Conservation (phyloP, 2,888 invertebrate genomes). For the Tachina fera region DNA sequence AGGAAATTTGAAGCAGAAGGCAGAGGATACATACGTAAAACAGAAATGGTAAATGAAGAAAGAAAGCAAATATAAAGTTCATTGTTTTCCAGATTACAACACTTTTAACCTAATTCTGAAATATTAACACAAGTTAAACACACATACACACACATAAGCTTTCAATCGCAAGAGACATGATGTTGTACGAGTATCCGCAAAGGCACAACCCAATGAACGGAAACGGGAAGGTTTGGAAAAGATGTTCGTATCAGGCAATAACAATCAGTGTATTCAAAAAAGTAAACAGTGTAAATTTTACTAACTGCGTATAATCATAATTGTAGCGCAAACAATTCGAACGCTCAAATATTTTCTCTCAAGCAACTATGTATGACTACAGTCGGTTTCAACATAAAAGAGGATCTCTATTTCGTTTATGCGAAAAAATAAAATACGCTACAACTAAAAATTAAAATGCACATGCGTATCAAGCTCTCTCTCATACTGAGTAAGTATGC, state of each 20-base stretch:
- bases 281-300: no score
- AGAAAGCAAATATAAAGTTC: conserved; percentile 65
- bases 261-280: no score
- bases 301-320: no score
- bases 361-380: no score
- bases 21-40: conserved; percentile 4
- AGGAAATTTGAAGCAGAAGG: conserved; percentile 21
- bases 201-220: conserved; percentile 12
- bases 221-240: background rate
- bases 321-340: no score
- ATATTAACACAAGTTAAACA: conserved; percentile 63
- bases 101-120: conserved; percentile 70
- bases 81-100: conserved; percentile 69
- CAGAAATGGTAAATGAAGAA: conserved; percentile 30
- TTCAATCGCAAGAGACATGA: conserved; percentile 26
- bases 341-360: no score
- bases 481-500: no score
- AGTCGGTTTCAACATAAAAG: no score
- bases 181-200: conserved; percentile 8
- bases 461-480: no score
- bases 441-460: no score
- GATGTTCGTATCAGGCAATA: background rate
- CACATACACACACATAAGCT: conserved; percentile 10
- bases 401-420: no score
- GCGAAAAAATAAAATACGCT: no score